Conservation (phyloP, 2,888 invertebrate species). For the Cheilosia grossa region DNA sequence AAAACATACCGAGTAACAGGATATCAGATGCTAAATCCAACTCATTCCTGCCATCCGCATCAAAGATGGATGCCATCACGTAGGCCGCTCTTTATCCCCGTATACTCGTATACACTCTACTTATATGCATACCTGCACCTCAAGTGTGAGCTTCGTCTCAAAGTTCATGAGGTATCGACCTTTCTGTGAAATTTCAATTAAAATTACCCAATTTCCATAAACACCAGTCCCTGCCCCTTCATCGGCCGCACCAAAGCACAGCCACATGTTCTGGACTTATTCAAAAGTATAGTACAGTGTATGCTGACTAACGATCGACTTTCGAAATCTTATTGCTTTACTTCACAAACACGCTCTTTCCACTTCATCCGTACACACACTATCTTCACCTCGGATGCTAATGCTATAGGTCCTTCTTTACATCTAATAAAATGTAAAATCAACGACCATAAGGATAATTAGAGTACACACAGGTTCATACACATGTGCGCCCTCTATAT, state of each 20-base stretch:
- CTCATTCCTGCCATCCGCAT: no score
- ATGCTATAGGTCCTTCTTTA: conserved; percentile 72
- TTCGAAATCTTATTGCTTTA: conserved; percentile 71
- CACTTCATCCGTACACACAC: conserved; percentile 31
- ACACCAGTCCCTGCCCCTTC: conserved; percentile 37
- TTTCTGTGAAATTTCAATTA: conserved; percentile 69
- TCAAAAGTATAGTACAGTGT: conserved; percentile 38
- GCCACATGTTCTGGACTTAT: conserved; percentile 61
- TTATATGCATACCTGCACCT: not conserved
- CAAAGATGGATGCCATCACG: not conserved
- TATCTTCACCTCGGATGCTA: conserved; percentile 63
- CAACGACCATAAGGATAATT: conserved; percentile 75
- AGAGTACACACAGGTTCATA: conserved; percentile 65
- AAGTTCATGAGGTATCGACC: conserved; percentile 66
- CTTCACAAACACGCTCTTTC: conserved; percentile 55
- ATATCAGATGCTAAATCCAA: no score
- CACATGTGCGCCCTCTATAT: conserved; percentile 4
- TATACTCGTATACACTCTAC: not conserved
- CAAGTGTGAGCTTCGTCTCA: conserved; percentile 24
- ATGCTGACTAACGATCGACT: conserved; percentile 68
- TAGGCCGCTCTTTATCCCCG: not conserved
- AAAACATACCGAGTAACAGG: no score
- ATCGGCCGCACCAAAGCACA: conserved; percentile 32
- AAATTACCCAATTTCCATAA: conserved; percentile 71
- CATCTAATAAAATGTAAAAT: conserved; percentile 75